phyloP scores from a whole-genome alignment of 2,888 invertebrate species.

The Tortricodes alternella region DNA sequence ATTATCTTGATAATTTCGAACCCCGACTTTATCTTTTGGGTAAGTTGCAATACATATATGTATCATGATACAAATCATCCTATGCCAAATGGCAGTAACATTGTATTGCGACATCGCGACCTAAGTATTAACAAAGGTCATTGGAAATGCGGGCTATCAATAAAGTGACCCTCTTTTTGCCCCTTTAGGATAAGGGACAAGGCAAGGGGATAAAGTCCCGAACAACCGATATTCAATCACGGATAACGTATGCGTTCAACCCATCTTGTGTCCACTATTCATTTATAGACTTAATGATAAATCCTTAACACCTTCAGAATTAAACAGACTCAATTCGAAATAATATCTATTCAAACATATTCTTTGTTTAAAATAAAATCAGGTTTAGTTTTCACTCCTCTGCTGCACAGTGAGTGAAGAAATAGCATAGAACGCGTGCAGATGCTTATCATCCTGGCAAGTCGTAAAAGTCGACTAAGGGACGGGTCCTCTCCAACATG shows the following conservation, averaged over 20 bases:
- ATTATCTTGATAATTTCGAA: too few relatives aligned
- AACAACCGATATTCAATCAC: constrained; percentile 43
- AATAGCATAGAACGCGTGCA: too few relatives aligned
- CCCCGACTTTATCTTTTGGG: too few relatives aligned
- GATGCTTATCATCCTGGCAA: too few relatives aligned
- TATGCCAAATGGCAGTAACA: not conserved
- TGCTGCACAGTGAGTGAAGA: too few relatives aligned
- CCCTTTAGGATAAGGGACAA: constrained; percentile 16
- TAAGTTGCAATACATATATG: too few relatives aligned
- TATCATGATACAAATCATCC: too few relatives aligned
- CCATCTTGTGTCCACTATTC: constrained; percentile 35
- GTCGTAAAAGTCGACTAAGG: too few relatives aligned
- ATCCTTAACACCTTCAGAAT: not conserved
- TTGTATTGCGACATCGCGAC: not conserved
- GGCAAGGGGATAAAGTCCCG: not conserved
- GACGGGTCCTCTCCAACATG: too few relatives aligned
- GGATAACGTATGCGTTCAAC: constrained; percentile 41
- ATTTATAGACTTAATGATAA: not conserved
- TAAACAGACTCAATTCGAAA: too few relatives aligned
- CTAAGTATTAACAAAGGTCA: constrained; percentile 37
- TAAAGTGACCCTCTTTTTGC: constrained; percentile 41
- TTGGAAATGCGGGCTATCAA: constrained; percentile 44
- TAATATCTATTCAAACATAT: not conserved
- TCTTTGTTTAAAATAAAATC: not conserved
- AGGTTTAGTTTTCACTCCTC: too few relatives aligned